Percentiles rank a stretch among this genome's conserved stretches.
Evolutionary conservation across 2,797 vertebrate species (phyloP).

Genomic region (Tenualosa thibaudeaui): DNA sequence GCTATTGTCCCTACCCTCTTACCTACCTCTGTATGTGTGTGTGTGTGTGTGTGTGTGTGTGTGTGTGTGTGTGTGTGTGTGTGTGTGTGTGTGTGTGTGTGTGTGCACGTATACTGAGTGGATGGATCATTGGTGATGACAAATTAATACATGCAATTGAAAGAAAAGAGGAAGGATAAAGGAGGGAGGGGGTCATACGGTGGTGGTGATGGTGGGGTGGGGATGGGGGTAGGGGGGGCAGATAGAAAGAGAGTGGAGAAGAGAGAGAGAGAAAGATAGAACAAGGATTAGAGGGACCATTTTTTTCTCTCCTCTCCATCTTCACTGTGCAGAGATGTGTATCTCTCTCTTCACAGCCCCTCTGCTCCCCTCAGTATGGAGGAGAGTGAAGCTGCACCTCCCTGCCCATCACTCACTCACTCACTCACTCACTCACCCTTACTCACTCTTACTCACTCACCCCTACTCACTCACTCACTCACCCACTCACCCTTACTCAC

Average conservation of each 20-base stretch:
- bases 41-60: too few relatives aligned
- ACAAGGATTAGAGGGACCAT: not conserved
- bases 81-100: constrained; percentile 43
- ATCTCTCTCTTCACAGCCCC: not conserved
- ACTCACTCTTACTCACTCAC: too few relatives aligned
- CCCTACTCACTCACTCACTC: too few relatives aligned
- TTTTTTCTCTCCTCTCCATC: not conserved
- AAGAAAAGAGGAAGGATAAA: constrained; percentile 46
- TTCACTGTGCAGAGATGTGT: not conserved
- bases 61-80: constrained; percentile 19
- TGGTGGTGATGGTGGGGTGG: not conserved
- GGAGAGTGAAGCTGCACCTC: too few relatives aligned
- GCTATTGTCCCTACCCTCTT: too few relatives aligned
- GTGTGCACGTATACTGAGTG: constrained; percentile 31
- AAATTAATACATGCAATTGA: constrained; percentile 69
- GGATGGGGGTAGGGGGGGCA: too few relatives aligned
- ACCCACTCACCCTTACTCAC: too few relatives aligned
- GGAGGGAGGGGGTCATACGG: not conserved
- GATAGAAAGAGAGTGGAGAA: not conserved
- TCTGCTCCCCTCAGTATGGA: too few relatives aligned
- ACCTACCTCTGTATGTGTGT: too few relatives aligned
- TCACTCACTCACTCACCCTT: too few relatives aligned
- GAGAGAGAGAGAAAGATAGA: constrained; percentile 14
- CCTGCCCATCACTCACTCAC: too few relatives aligned
- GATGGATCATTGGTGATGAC: constrained; percentile 64